Conservation (phyloP, 2,797 vertebrate species). For the Sandelia bainsii region DNA sequence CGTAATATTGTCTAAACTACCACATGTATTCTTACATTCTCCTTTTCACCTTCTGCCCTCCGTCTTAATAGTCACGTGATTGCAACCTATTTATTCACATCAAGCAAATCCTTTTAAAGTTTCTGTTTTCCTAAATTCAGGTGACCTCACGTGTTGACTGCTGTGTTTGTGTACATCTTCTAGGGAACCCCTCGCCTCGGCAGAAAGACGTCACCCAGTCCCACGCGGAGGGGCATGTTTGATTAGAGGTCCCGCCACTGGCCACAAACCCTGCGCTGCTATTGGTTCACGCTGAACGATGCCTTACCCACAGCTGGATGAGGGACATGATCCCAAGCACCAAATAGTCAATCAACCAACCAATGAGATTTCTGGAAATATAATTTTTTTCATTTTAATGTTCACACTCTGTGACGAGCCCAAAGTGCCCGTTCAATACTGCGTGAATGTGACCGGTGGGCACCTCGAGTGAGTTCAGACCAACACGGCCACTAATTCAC, state of each 20-base stretch:
- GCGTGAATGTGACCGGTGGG: conserved; percentile 71
- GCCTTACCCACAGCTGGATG: conserved; percentile 62
- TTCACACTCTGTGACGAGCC: conserved; percentile 45
- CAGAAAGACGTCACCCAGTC: conserved; percentile 93
- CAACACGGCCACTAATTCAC: conserved; percentile 15
- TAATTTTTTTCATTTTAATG: conserved; percentile 15
- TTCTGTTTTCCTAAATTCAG: conserved; percentile 56
- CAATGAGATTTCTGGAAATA: conserved; percentile 56
- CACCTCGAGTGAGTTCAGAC: conserved; percentile 47
- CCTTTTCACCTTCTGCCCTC: no score
- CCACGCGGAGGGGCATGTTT: conserved; percentile 89
- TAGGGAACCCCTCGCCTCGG: conserved; percentile 95
- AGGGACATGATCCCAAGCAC: conserved; percentile 43
- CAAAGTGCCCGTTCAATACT: conserved; percentile 69
- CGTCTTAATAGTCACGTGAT: no score
- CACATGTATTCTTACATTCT: no score
- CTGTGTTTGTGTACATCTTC: conserved; percentile 25
- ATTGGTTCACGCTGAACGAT: conserved; percentile 80
- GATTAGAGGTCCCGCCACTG: conserved; percentile 81
- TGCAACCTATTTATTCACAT: no score
- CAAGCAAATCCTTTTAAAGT: no score
- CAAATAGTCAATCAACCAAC: conserved; percentile 31
- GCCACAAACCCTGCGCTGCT: conserved; percentile 85
- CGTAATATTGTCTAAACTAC: no score
- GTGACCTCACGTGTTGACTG: neutral